phyloP scores from a whole-genome alignment of 1,140 invertebrate genomes.

The Parapsyche elsis region DNA sequence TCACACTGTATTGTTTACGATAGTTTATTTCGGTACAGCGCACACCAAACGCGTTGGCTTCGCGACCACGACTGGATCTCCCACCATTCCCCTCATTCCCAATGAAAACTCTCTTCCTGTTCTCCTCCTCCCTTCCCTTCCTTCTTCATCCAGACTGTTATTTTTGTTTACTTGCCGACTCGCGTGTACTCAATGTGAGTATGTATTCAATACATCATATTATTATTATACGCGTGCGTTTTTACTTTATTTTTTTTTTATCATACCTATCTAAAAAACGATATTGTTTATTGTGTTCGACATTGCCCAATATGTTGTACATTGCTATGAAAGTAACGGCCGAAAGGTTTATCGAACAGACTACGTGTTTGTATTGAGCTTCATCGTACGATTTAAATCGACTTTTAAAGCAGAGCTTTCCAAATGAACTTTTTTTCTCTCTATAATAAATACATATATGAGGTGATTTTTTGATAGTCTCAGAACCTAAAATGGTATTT shows the following conservation, averaged over 20 bases:
- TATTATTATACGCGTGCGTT: background rate
- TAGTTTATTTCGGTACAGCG: background rate
- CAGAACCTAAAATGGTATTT: too few relatives aligned
- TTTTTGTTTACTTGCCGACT: constrained; percentile 32
- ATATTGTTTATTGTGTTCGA: too few relatives aligned
- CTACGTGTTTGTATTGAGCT: too few relatives aligned
- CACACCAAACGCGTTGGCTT: constrained; percentile 36
- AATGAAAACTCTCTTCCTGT: constrained; percentile 13
- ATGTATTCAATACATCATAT: constrained; percentile 33
- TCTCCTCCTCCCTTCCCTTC: background rate
- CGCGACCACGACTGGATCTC: constrained; percentile 45
- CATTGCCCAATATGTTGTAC: too few relatives aligned
- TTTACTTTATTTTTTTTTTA: background rate
- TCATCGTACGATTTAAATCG: too few relatives aligned
- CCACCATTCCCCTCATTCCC: background rate
- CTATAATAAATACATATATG: too few relatives aligned
- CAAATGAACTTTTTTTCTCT: too few relatives aligned
- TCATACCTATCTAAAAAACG: background rate
- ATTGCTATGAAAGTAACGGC: too few relatives aligned
- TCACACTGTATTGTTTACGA: background rate
- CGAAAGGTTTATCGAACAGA: too few relatives aligned
- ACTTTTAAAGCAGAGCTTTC: too few relatives aligned
- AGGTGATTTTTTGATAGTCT: too few relatives aligned
- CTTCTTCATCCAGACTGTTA: constrained; percentile 12
- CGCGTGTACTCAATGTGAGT: constrained; percentile 35